Conservation (phyloP, 2,888 invertebrate species). For the Drosophila cracens region DNA sequence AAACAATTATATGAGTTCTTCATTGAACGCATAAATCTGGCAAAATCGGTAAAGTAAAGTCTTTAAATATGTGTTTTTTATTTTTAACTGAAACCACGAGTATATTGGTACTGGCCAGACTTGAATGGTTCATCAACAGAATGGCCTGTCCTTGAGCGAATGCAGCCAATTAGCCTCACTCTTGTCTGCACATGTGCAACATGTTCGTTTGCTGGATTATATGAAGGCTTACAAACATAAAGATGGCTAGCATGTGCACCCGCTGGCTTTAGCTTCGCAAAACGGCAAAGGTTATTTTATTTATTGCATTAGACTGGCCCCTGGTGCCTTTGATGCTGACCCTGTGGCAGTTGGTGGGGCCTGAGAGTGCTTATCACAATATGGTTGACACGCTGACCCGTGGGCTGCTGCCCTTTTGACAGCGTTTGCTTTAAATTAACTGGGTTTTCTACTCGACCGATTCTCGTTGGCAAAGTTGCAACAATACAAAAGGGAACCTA, state of each 20-base stretch:
- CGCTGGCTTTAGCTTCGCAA: constrained; percentile 24
- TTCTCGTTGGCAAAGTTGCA: constrained; percentile 29
- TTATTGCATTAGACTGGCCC: constrained; percentile 57
- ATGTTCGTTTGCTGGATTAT: constrained; percentile 54
- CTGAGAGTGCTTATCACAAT: constrained; percentile 54
- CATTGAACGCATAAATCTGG: not conserved
- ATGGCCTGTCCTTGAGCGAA: constrained; percentile 1
- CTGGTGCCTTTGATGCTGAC: constrained; percentile 24
- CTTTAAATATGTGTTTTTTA: not conserved
- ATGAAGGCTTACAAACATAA: constrained; percentile 60
- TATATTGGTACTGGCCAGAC: not conserved
- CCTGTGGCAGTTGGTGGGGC: not conserved
- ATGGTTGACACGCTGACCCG: constrained; percentile 55
- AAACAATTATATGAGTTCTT: not conserved
- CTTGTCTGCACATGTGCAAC: constrained; percentile 25
- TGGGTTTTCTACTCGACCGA: constrained; percentile 48
- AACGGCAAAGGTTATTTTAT: constrained; percentile 61
- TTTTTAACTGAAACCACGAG: not conserved
- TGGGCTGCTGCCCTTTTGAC: constrained; percentile 39
- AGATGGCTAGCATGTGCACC: constrained; percentile 60
- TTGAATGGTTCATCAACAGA: constrained; percentile 24
- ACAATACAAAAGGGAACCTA: constrained; percentile 6
- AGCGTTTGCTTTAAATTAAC: constrained; percentile 53
- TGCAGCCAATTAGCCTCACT: constrained; percentile 38
- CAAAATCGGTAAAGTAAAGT: not conserved